Conservation (phyloP, 2,113 vertebrate species). For the Aspidoscelis tigris region DNA sequence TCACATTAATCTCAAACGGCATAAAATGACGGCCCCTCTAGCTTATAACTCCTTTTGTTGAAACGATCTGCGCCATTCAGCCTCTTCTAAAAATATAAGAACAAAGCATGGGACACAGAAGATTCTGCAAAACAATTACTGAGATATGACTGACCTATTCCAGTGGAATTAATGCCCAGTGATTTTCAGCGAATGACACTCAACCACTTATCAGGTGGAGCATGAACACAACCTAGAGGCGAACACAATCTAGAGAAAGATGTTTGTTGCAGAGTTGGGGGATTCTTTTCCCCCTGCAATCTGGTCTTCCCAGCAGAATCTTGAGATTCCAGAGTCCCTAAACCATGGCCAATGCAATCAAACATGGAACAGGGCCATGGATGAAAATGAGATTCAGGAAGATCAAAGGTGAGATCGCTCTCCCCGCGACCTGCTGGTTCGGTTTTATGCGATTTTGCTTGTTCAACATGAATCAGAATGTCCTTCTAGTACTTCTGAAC, state of each 20-base stretch:
- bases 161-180: accelerated
- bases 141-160: not conserved
- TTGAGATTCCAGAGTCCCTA: not conserved
- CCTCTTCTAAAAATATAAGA: not conserved
- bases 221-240: not conserved
- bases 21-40: constrained; percentile 1
- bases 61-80: not conserved
- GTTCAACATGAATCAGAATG: not conserved
- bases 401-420: too few relatives aligned
- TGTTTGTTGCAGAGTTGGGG: not conserved
- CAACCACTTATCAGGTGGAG: not conserved
- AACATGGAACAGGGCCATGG: too few relatives aligned
- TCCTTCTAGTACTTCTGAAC: not conserved
- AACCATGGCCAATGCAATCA: not conserved
- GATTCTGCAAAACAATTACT: constrained; percentile 23
- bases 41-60: not conserved
- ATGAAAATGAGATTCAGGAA: too few relatives aligned
- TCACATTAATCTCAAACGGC: not conserved
- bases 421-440: too few relatives aligned
- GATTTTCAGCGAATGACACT: not conserved
- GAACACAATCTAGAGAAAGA: not conserved
- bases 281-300: too few relatives aligned
- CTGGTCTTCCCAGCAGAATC: not conserved
- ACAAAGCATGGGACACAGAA: not conserved
- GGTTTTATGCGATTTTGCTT: too few relatives aligned